phyloP scores from a whole-genome alignment of 2,797 vertebrate genomes.

The Microctenopoma stevenorrisi region DNA sequence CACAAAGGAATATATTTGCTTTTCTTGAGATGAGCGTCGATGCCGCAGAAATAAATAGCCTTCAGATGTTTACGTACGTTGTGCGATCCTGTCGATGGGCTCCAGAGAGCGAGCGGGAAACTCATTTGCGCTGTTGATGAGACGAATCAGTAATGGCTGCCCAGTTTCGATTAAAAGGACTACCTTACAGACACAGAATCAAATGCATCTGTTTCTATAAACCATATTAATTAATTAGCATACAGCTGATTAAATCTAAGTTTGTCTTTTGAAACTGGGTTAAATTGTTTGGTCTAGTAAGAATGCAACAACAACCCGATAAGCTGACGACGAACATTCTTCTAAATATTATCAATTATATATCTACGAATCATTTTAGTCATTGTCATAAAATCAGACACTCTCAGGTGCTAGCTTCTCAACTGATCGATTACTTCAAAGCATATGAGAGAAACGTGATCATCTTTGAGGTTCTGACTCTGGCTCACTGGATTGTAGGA shows the following conservation, averaged over 20 bases:
- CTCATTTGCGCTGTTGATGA: slow-evolving; percentile 63
- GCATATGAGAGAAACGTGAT: no score
- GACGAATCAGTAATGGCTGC: slow-evolving; percentile 45
- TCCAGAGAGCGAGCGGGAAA: slow-evolving; percentile 41
- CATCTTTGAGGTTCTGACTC: no score
- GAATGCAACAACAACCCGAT: no score
- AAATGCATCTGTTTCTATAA: not conserved
- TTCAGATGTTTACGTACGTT: slow-evolving; percentile 74
- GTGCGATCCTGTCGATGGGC: slow-evolving; percentile 39
- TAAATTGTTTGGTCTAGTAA: no score
- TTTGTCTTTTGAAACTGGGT: not conserved
- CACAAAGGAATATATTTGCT: slow-evolving; percentile 51
- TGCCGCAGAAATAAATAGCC: slow-evolving; percentile 74
- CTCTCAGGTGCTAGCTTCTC: no score
- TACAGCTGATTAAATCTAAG: not conserved
- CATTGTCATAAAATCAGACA: no score
- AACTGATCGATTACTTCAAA: no score
- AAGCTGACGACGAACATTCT: no score
- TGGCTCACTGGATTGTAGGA: no score
- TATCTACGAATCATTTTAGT: no score
- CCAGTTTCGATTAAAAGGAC: slow-evolving; percentile 21
- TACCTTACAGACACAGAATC: slow-evolving; percentile 10
- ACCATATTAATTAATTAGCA: not conserved
- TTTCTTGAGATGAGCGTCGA: slow-evolving; percentile 57
- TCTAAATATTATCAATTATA: no score